A percentile compares a stretch with the other conserved stretches of the same genome.
Conservation (phyloP, 1,140 invertebrate species). For the Paraescarpia echinospica region DNA sequence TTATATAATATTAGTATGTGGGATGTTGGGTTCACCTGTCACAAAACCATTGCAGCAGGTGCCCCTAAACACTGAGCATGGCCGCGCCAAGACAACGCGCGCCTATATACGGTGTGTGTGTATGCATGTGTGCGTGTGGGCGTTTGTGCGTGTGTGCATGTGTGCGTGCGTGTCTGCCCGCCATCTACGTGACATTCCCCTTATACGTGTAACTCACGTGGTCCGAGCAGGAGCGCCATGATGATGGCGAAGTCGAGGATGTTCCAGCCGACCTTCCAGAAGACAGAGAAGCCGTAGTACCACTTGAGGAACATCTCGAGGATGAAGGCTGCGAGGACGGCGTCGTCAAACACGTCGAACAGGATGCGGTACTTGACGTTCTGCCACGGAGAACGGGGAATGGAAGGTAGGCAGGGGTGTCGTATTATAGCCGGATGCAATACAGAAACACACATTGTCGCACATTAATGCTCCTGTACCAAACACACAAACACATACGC, state of each 20-base stretch:
- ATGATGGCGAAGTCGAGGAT: conserved; percentile 45
- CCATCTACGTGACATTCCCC: not conserved
- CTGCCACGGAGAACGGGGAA: conserved; percentile 1
- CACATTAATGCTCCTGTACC: not conserved
- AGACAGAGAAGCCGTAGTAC: conserved; percentile 46
- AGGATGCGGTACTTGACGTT: not conserved
- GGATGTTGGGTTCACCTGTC: too few relatives aligned
- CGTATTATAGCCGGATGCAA: not conserved
- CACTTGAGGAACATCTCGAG: conserved; percentile 46
- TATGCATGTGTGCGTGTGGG: not conserved
- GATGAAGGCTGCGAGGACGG: conserved; percentile 23
- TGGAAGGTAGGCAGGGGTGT: not conserved
- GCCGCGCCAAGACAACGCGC: too few relatives aligned
- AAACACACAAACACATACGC: too few relatives aligned
- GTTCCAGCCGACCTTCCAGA: conserved; percentile 46
- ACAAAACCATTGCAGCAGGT: too few relatives aligned
- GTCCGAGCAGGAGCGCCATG: conserved; percentile 34
- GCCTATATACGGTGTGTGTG: too few relatives aligned
- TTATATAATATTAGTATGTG: too few relatives aligned
- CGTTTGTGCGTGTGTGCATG: not conserved
- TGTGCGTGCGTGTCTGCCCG: not conserved
- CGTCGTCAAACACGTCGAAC: conserved; percentile 30
- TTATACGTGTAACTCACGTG: conserved; percentile 15
- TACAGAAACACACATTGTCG: not conserved
- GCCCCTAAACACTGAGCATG: too few relatives aligned